A percentile compares a stretch with the other conserved stretches of the same genome.
Conservation (phyloP, 2,888 invertebrate species). For the Ectemnius cavifrons region DNA sequence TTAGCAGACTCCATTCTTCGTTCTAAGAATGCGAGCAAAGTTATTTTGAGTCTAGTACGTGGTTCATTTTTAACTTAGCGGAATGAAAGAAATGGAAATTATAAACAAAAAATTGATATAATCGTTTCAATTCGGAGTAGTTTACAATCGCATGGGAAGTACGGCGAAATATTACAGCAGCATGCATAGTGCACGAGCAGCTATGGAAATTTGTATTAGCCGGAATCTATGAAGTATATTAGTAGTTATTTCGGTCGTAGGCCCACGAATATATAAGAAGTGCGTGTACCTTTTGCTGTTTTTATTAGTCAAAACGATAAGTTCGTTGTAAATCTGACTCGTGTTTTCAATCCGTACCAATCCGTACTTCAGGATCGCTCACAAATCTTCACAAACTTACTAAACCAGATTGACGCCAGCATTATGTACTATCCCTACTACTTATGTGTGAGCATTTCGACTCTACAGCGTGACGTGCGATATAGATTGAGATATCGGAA, state of each 20-base stretch:
- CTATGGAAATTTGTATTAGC: background rate
- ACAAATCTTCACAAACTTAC: conserved; percentile 23
- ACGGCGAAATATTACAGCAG: conserved; percentile 23
- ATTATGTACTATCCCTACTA: conserved; percentile 10
- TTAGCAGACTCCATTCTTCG: too few species aligned
- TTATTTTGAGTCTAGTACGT: too few species aligned
- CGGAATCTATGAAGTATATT: conserved; percentile 13
- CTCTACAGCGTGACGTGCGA: too few species aligned
- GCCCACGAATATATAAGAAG: conserved; percentile 22
- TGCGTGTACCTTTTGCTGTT: conserved; percentile 37
- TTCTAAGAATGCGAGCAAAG: too few species aligned
- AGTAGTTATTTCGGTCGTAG: conserved; percentile 14
- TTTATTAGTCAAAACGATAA: conserved; percentile 33
- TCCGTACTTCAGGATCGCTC: conserved; percentile 26
- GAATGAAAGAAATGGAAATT: background rate
- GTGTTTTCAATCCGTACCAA: conserved; percentile 37
- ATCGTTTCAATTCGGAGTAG: background rate
- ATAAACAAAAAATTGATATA: background rate
- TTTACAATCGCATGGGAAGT: conserved; percentile 18
- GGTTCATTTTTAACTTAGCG: too few species aligned
- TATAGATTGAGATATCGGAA: too few species aligned
- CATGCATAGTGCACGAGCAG: conserved; percentile 24
- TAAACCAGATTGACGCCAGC: conserved; percentile 48
- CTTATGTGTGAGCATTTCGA: too few species aligned
- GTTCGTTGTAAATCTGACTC: conserved; percentile 31